Base-by-base conservation (phyloP, 2,888 invertebrate genomes). In the Lasioglossum villosulum region DNA sequence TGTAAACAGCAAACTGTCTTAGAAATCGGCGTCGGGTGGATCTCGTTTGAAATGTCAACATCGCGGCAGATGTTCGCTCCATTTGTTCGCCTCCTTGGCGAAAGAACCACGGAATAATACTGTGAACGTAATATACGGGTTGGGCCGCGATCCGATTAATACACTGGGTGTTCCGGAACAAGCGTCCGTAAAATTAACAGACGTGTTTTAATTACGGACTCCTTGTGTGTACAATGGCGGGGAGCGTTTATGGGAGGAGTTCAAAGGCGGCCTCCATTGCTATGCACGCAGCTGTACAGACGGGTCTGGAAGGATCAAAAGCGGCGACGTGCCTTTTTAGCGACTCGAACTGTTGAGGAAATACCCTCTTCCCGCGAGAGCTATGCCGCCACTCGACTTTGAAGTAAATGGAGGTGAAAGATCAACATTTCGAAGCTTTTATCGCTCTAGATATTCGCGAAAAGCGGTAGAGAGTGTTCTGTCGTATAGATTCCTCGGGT, bases 21-120 rank as follows among this genome's bases (percentile, higher is more conserved):
- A 4, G 48, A 37, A 27, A 34, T 45, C 23, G 66, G 23, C n/a
- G 63, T 30, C 63, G 63, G 8, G 6, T 10, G n/a, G 19, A 39
- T 70, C 66, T 52, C 77, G 77, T 39, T 71, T 10, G 71, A 78
- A 23, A 71, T 42, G 52, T 78, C 71, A 70, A 71, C 71, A 16
- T 14, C 14, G 23, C 12, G 70, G 70, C 78, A 27, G 78, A 70
- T 71, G 71, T 48, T 19, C 70, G 56, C 39, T 56, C 39, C 30
- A 12, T 78, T 78, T 1, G 27, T 8, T 39, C 70, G 39, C 2
- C 27, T 1, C 30, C n/a, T 2, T 27, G 52, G 48, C 48, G 68
- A 68, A 34, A 34, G 37, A 48, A 27, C 14, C 52, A 19, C 52
- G 76, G n/a, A 70, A 70, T 39, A 70, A 70, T 70, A 70, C 1